Percentiles rank a stretch among this genome's conserved stretches.
These are phyloP conservation scores for Platycercus adscitus DNA, from an alignment of 2,113 vertebrate genomes.

Conservation along the genomic window DNA sequence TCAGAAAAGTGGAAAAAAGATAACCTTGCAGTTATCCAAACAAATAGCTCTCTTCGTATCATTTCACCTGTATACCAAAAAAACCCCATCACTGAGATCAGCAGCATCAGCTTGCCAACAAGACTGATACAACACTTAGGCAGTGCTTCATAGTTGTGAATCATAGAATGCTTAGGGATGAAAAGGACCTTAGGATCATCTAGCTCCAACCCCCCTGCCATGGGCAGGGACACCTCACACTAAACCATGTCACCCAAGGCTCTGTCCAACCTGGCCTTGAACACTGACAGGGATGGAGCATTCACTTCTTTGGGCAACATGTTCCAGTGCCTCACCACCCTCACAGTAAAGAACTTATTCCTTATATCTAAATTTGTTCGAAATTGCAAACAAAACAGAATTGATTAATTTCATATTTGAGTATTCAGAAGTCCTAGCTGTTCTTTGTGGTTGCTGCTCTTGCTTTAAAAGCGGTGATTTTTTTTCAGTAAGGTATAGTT, in stretches of 20 bases:
- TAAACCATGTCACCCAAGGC: neutral
- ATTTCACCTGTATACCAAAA: neutral
- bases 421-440: neutral
- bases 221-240: neutral
- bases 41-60: neutral
- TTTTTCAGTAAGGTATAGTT: neutral
- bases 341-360: neutral
- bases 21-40: neutral
- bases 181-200: neutral
- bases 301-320: neutral
- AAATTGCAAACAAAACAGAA: neutral
- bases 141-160: neutral
- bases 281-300: neutral
- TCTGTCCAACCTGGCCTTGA: neutral
- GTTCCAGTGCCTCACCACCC: neutral
- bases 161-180: neutral
- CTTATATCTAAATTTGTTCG: neutral
- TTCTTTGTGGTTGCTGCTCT: neutral
- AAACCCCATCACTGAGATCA: neutral
- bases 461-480: neutral
- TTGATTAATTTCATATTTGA: neutral
- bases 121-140: neutral
- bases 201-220: neutral
- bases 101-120: neutral
- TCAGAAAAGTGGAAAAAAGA: neutral